phyloP scores from a whole-genome alignment of 2,888 invertebrate genomes.

The Latrodectus hesperus region DNA sequence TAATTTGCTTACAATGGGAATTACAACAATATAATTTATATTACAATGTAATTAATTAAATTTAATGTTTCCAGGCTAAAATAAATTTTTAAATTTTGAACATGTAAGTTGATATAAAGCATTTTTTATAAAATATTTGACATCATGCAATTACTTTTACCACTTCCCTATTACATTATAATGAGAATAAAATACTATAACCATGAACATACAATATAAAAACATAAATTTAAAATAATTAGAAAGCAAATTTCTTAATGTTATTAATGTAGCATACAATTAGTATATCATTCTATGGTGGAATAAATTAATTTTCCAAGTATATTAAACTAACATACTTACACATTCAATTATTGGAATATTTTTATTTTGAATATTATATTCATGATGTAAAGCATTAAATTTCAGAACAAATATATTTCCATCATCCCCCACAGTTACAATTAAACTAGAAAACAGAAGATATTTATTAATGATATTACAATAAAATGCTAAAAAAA shows the following conservation, averaged over 20 bases:
- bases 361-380: neutral
- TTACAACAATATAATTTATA: too few species aligned
- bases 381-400: slow-evolving; percentile 8
- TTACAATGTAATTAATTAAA: too few species aligned
- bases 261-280: neutral
- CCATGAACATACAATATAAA: too few species aligned
- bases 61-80: too few species aligned
- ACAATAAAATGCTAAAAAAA: too few species aligned
- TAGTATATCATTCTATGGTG: neutral
- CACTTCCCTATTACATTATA: too few species aligned
- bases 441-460: slow-evolving; percentile 24
- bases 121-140: too few species aligned
- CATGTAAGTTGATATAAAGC: too few species aligned
- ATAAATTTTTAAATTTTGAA: too few species aligned
- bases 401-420: slow-evolving; percentile 32
- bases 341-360: slow-evolving; percentile 25
- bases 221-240: neutral
- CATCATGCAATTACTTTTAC: too few species aligned
- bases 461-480: neutral
- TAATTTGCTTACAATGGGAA: too few species aligned
- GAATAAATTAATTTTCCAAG: neutral
- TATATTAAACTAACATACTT: neutral
- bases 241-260: neutral
- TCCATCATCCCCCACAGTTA: slow-evolving; percentile 24
- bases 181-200: too few species aligned